phyloP scores from a whole-genome alignment of 2,888 invertebrate species.

The Punctoribates punctum region DNA sequence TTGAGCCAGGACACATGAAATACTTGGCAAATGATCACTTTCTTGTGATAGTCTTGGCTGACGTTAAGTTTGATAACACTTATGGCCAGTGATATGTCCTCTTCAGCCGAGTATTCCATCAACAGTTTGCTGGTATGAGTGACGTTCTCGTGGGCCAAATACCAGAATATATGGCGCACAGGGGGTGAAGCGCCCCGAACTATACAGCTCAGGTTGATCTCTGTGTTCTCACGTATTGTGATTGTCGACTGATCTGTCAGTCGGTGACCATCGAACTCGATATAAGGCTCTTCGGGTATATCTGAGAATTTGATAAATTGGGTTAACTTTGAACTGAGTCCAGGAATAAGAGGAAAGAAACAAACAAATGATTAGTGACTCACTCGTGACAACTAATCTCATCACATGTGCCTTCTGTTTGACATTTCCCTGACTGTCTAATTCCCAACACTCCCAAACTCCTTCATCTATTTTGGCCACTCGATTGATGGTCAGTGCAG shows the following conservation, averaged over 20 bases:
- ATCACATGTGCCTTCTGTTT: constrained; percentile 47
- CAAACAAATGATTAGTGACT: constrained; percentile 35
- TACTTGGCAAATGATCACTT: constrained; percentile 75
- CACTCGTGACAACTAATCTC: constrained; percentile 48
- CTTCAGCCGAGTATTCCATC: constrained; percentile 49
- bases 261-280: constrained; percentile 68
- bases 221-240: constrained; percentile 78
- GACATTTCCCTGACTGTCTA: constrained; percentile 48
- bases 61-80: constrained; percentile 69
- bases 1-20: constrained; percentile 64
- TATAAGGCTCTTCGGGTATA: constrained; percentile 75
- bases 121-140: constrained; percentile 48
- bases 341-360: not conserved
- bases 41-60: constrained; percentile 78
- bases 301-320: constrained; percentile 56
- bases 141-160: constrained; percentile 54
- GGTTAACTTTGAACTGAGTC: not conserved
- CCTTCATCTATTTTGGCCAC: constrained; percentile 49
- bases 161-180: constrained; percentile 63
- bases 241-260: constrained; percentile 53
- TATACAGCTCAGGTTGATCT: constrained; percentile 76
- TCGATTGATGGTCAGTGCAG: constrained; percentile 46
- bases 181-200: constrained; percentile 75
- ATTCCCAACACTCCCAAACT: constrained; percentile 50
- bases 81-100: constrained; percentile 51